Evolutionary conservation across 2,888 invertebrate genomes (phyloP).

Genomic region (Morpho achilles): DNA sequence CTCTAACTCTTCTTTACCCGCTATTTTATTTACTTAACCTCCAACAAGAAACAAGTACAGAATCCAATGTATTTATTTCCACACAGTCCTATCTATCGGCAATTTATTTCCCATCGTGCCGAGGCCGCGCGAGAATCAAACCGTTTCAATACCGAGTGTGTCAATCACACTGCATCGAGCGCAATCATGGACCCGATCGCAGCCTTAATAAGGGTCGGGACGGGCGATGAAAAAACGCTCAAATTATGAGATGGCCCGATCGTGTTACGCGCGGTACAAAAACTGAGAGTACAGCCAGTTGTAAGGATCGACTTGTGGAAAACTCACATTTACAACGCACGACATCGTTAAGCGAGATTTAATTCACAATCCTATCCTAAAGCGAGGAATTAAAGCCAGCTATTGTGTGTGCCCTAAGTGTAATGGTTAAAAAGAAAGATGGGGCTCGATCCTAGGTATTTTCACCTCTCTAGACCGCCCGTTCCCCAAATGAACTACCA

Average conservation of each 20-base stretch:
- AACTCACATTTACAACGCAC: constrained; percentile 23
- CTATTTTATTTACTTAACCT: too few relatives aligned
- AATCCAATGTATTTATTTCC: constrained; percentile 6
- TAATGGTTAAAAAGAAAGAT: too few relatives aligned
- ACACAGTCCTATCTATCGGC: constrained; percentile 5
- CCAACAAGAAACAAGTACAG: not conserved
- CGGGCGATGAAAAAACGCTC: constrained; percentile 49
- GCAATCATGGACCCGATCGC: constrained; percentile 48
- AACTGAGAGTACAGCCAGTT: constrained; percentile 50
- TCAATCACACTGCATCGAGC: constrained; percentile 43
- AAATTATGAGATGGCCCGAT: constrained; percentile 72
- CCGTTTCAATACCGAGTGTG: constrained; percentile 39
- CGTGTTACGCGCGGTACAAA: constrained; percentile 66
- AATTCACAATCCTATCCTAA: too few relatives aligned
- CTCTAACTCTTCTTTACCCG: too few relatives aligned
- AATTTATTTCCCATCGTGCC: constrained; percentile 9
- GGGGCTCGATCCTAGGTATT: too few relatives aligned
- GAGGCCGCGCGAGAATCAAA: constrained; percentile 18
- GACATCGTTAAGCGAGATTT: constrained; percentile 13
- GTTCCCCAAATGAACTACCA: too few relatives aligned
- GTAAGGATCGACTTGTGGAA: constrained; percentile 38
- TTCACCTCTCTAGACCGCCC: too few relatives aligned
- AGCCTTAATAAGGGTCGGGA: constrained; percentile 48
- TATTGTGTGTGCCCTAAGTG: too few relatives aligned
- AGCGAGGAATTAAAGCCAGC: too few relatives aligned